Evolutionary conservation across 2,888 invertebrate genomes (phyloP), one percentile per base, ranked within the genome.

Genomic region (Glyphotaelius pellucidus): DNA sequence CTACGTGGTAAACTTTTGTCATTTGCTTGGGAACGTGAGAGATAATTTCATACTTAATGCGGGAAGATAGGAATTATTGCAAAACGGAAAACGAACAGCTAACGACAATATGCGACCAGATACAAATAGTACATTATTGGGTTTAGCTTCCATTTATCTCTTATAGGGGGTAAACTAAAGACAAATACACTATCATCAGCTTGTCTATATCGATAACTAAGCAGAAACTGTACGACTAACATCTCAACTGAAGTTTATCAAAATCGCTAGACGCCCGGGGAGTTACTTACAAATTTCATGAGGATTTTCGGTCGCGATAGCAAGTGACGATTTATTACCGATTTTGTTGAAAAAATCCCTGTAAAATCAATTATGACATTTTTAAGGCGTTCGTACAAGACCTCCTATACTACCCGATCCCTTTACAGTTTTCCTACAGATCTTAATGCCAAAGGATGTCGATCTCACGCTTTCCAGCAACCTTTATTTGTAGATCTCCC

Each of bases 71-170:
- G 31, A 67, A 25, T 67, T 67, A 67, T 32, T 15, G 35, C 35
- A 9, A 35, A 83, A 83, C 83, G 35, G 35, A 83, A 35, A 83
- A 83, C 35, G 83, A 35, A 35, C 83, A 35, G 35, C 83, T 83
- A 25, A 67, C 67, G 67, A 67, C n/a, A 67, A 25, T 67, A 25
- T 25, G 19, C 67, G 67, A 52, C 52, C 52, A 52, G 19, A 52
- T 52, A n/a, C 25, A 67, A 67, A 67, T 7, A 19, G 67, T 67
- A 25, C 67, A 67, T 25, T 67, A 67, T 25, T 67, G 19, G 67
- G 67, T 67, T 67, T 19, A 67, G 25, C 25, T 52, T 19, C 67
- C 67, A 67, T 67, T 67, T 67, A 19, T 7, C 19, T 25, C 25
- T 67, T 19, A 67, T 19, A 67, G 7, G 25, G 14, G 52, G 19